Evolutionary conservation across 2,888 invertebrate species (phyloP).

Genomic region (Apotomis betuletana): DNA sequence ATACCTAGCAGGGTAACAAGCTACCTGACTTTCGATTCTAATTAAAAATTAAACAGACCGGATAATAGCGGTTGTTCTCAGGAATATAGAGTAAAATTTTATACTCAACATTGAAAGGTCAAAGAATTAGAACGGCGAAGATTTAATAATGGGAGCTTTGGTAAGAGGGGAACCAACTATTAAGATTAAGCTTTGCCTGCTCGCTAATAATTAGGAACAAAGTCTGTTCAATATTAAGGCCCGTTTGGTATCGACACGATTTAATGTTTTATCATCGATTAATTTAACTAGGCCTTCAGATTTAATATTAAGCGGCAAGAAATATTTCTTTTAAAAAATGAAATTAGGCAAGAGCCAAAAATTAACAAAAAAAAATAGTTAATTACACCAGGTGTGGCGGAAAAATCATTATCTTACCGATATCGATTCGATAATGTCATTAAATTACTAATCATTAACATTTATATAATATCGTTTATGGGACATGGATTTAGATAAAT

Average conservation of each 20-base stretch:
- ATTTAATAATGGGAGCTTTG: conserved; percentile 44
- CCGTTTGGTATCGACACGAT: background rate
- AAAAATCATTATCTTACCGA: too few relatives aligned
- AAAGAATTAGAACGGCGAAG: conserved; percentile 45
- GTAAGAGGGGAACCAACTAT: conserved; percentile 38
- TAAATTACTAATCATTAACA: too few relatives aligned
- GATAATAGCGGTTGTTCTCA: conserved; percentile 62
- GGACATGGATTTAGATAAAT: too few relatives aligned
- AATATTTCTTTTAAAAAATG: too few relatives aligned
- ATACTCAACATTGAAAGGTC: conserved; percentile 46
- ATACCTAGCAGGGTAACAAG: conserved; percentile 70
- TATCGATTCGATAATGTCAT: too few relatives aligned
- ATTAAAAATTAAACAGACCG: conserved; percentile 78
- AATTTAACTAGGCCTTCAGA: too few relatives aligned
- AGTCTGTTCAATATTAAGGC: conserved; percentile 14
- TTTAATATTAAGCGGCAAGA: too few relatives aligned
- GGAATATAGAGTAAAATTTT: conserved; percentile 58
- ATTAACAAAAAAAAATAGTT: too few relatives aligned
- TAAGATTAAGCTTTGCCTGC: conserved; percentile 37
- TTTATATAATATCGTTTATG: too few relatives aligned
- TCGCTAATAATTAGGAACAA: conserved; percentile 28
- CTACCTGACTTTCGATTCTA: conserved; percentile 71
- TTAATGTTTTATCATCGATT: background rate
- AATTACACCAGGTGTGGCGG: too few relatives aligned
- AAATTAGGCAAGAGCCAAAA: too few relatives aligned